These are phyloP conservation scores for Hydrozoanthus gracilis DNA, from an alignment of 92 coral and sea anemone species.

Conservation along the genomic window DNA sequence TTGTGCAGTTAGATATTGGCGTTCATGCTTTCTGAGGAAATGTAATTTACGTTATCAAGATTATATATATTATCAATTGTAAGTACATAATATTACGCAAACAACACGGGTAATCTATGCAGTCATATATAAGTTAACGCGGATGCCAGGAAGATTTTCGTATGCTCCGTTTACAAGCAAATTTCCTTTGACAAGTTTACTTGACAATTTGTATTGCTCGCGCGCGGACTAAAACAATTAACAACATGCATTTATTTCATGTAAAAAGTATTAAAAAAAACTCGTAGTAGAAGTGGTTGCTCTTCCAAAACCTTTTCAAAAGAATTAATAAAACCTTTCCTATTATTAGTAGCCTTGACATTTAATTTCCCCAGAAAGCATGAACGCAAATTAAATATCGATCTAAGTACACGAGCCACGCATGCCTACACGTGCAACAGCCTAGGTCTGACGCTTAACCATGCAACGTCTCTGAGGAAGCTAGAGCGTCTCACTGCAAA, in stretches of 20 bases:
- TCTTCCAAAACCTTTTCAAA: background rate
- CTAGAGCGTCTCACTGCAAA: too few relatives aligned
- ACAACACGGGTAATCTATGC: constrained; percentile 14
- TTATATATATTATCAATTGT: background rate
- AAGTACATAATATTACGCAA: background rate
- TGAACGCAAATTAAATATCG: too few relatives aligned
- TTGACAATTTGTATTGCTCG: too few relatives aligned
- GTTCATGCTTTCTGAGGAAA: background rate
- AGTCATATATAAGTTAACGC: background rate
- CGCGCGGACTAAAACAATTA: too few relatives aligned
- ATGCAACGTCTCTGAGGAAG: too few relatives aligned
- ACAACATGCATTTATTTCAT: background rate
- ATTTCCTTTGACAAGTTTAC: too few relatives aligned
- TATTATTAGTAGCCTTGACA: background rate
- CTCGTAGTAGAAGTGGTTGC: background rate
- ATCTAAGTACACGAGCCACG: too few relatives aligned
- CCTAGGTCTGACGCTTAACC: too few relatives aligned
- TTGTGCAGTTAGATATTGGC: background rate
- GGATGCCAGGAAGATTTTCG: background rate
- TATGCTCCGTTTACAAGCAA: background rate
- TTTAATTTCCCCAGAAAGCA: background rate
- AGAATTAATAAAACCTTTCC: background rate
- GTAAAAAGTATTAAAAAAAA: background rate
- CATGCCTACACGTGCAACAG: too few relatives aligned
- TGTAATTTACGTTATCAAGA: background rate